A percentile compares a stretch with the other conserved stretches of the same genome.
These are phyloP conservation scores for Wasmannia auropunctata DNA, from an alignment of 1,140 invertebrate genomes.

Conservation along the genomic window DNA sequence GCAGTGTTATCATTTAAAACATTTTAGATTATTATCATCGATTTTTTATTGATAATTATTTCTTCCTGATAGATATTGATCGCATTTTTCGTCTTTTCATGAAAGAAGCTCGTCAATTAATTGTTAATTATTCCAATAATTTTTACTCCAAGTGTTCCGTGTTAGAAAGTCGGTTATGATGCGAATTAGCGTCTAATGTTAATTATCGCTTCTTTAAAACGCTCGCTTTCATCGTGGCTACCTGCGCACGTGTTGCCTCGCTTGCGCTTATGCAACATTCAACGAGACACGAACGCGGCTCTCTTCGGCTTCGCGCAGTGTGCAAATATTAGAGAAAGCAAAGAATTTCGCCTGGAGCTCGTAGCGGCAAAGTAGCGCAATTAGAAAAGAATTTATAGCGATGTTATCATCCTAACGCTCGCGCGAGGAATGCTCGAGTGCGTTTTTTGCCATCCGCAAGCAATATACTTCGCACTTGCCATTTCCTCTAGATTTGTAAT, in stretches of 20 bases:
- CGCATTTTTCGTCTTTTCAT: not conserved
- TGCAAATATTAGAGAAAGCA: conserved; percentile 45
- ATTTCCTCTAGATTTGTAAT: not conserved
- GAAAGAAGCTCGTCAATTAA: not conserved
- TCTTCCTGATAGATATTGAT: not conserved
- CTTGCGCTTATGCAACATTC: conserved; percentile 67
- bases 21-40: not conserved
- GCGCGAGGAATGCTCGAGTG: not conserved
- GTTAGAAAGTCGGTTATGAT: conserved; percentile 30
- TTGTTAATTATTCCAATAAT: conserved; percentile 1
- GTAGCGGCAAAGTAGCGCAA: conserved; percentile 44
- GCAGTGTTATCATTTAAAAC: not conserved
- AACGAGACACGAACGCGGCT: conserved; percentile 56
- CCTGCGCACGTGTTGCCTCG: conserved; percentile 68
- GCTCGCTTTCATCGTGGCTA: conserved; percentile 71
- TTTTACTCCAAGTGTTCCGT: conserved; percentile 26
- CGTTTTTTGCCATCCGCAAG: not conserved
- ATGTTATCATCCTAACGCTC: not conserved
- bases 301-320: conserved; percentile 63
- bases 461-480: not conserved
- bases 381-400: conserved; percentile 45
- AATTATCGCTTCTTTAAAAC: conserved; percentile 62
- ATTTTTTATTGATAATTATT: not conserved
- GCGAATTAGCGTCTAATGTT: conserved; percentile 31
- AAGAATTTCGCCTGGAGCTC: conserved; percentile 35